Evolutionary conservation across 1,140 invertebrate genomes (phyloP), one percentile per base, ranked within the genome.

Genomic region (Trichonephila inaurata): DNA sequence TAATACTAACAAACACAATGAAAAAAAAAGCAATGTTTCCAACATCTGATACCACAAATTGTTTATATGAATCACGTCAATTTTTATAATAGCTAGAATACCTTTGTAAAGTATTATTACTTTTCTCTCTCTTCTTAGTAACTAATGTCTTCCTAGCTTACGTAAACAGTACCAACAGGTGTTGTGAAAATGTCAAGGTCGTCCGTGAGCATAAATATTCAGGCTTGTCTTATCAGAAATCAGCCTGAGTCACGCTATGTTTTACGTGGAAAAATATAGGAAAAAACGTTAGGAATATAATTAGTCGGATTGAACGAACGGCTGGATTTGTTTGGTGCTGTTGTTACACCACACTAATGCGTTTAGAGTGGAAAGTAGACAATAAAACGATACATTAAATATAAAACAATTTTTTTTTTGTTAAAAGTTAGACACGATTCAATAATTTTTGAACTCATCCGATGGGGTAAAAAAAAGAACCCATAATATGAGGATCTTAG

Each of bases 71-170:
- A 58, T 51, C 82, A 58, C 44, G 51, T 51, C 19, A n/a, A 58
- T 77, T 24, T 24, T 16, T 16, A 77, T 24, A 6, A 5, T 77
- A 77, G 24, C 18, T n/a, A 2, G 7, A 24, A 85, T 85, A 44
- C 44, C 81, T 24, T 58, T 16, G 18, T n/a, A 21, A 44, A 21
- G 51, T 24, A 61, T 87, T 87, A 61, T 87, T 64, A 19, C 21
- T 16, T 77, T 16, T 58, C 24, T 62, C 33, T 60, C 19, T 89
- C 14, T 60, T 24, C 33, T 44, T 44, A 60, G n/a, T 64, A 51
- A 62, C 28, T 89, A 89, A 89, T 72, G 88, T 89, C 88, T 72
- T 91, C 89, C 89, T 82, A 91, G 10, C 72, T 91, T 61, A 51
- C 89, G 51, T 62, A 91, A 91, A 91, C 89, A 91, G n/a, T 18